Conservation (phyloP, 2,888 invertebrate genomes). For the Eristalis tenax region DNA sequence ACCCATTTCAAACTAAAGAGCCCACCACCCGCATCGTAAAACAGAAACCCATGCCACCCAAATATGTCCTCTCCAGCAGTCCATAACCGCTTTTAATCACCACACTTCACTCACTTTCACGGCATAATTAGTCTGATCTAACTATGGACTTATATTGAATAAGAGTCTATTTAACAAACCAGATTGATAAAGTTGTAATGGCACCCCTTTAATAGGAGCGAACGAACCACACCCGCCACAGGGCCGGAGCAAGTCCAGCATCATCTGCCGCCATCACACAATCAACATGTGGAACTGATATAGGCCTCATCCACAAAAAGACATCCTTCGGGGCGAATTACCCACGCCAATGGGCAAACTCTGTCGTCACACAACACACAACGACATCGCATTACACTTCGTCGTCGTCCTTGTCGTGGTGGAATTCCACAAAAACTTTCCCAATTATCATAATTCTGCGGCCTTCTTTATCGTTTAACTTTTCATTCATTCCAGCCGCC, state of each 20-base stretch:
- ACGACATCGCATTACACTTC: conserved; percentile 63
- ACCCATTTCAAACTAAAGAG: neutral
- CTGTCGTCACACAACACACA: conserved; percentile 47
- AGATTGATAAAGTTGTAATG: conserved; percentile 59
- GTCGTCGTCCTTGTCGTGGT: conserved; percentile 20
- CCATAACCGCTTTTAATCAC: neutral
- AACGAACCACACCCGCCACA: conserved; percentile 7
- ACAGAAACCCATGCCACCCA: neutral
- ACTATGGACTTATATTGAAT: conserved; percentile 23
- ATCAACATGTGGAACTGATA: conserved; percentile 69
- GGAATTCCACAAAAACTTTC: conserved; percentile 68
- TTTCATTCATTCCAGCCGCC: conserved; percentile 58
- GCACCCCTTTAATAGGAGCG: conserved; percentile 42
- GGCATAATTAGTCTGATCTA: conserved; percentile 15
- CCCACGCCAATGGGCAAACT: conserved; percentile 32
- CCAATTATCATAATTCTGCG: conserved; percentile 72
- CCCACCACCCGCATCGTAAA: neutral
- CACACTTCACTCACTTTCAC: conserved; percentile 9
- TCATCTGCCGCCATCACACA: conserved; percentile 12
- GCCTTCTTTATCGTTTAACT: conserved; percentile 72
- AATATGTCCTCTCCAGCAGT: neutral
- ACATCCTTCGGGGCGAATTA: conserved; percentile 23
- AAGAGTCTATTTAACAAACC: conserved; percentile 29
- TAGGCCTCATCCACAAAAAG: conserved; percentile 42
- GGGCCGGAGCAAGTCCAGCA: conserved; percentile 16